Evolutionary conservation across 2,797 vertebrate genomes (phyloP), one percentile per base, ranked within the genome.

Genomic region (Lindbergichthys nudifrons): DNA sequence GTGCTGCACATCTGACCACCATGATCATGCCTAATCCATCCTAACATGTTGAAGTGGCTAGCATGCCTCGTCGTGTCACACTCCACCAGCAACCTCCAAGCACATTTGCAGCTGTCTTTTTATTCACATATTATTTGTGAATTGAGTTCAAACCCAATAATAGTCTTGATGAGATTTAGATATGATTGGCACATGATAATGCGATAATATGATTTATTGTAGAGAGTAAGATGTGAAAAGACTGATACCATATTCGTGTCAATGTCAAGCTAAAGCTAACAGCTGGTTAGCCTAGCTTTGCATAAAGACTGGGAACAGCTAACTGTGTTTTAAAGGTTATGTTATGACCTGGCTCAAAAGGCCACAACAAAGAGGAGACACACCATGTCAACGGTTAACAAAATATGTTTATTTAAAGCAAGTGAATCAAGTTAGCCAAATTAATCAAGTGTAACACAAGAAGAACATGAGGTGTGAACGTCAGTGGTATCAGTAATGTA

Each of bases 1-100:
- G 48, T 77, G 67, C 60, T 80, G 69, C 69, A 79, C 68, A 58
- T 85, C 87, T 90, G 91, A 90, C 79, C 88, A 84, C 65, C 73
- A 64, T 26, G 4, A 26, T 89, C 89, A 83, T 4, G 16, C 53
- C 47, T 91, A 92, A 94, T 92, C 65, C 56, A 53, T 69, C 73
- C 60, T 85, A 90, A 91, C 91, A 73, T 63, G 71, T 70, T 58
- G 48, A 72, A 75, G 84, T 80, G 67, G 74, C 75, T 72, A 79
- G 70, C 60, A 53, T 70, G 69, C 57, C 64, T 71, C 69, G 64
- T 71, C 69, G 64, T 79, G 70, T 83, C 81, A 69, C 77, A 73
- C 76, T 74, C 69, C 73, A 75, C 2, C 71, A 70, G 59, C 26
- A 64, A 70, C 78, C 76, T 77, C 61, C 16, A 12, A 59, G 61